phyloP scores from a whole-genome alignment of 2,113 vertebrate species.

The Cinclus mexicanus region DNA sequence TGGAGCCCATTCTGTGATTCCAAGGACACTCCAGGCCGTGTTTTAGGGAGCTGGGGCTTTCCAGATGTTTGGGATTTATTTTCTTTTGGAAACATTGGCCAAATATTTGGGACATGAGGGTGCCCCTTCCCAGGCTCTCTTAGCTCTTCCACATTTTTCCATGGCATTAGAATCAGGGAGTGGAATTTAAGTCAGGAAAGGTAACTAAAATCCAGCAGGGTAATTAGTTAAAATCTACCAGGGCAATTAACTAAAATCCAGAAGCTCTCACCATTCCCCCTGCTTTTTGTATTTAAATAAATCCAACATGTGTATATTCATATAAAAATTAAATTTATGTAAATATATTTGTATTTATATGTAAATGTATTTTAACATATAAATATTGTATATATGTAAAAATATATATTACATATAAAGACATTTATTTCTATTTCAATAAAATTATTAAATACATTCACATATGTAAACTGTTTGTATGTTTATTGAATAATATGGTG shows the following conservation, averaged over 20 bases:
- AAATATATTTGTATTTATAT: neutral
- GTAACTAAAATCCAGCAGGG: neutral
- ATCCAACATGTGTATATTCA: neutral
- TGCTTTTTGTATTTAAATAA: neutral
- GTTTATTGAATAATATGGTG: neutral
- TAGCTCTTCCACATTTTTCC: neutral
- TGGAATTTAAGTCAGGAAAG: neutral
- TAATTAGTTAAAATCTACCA: neutral
- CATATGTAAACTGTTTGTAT: neutral
- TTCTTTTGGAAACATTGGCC: neutral
- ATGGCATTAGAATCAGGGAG: neutral
- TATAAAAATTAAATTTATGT: neutral
- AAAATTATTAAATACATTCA: neutral
- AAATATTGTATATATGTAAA: neutral
- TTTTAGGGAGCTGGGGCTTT: neutral
- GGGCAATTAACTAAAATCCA: neutral
- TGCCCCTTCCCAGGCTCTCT: neutral
- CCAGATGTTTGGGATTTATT: neutral
- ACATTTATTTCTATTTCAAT: neutral
- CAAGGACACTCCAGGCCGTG: too few species aligned
- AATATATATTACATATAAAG: neutral
- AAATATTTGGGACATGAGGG: neutral
- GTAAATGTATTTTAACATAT: too few species aligned
- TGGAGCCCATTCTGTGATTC: neutral
- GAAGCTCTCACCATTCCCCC: neutral